Evolutionary conservation across 2,797 vertebrate genomes (phyloP), one percentile per base, ranked within the genome.

Genomic region (Notoglanidium macrostoma): DNA sequence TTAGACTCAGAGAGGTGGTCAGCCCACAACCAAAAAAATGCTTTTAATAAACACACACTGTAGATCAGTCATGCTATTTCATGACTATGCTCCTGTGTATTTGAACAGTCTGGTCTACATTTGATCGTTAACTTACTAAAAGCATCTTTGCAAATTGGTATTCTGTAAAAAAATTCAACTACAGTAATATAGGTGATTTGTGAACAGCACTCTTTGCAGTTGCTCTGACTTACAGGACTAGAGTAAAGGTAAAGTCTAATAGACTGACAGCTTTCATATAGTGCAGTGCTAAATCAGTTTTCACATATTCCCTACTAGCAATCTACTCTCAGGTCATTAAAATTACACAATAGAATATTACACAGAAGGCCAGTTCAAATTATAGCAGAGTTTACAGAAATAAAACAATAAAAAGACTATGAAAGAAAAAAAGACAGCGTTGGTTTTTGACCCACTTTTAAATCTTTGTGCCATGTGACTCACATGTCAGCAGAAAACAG

Each of bases 221-320:
- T 85, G 44, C 29, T 35, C 32, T 19, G 1, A 12, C 6, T 51
- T 55, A 7, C 40, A n/a, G 29, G 76, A 55, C 59, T 68, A 14
- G 61, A 63, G 5, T 79, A 86, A 79, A 86, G 74, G 85, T 86
- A 68, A 57, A 26, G 29, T 35, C 17, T 78, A 26, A n/a, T 59
- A 55, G 76, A 63, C 57, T 54, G 15, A 77, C 59, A 17, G 57
- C 19, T 15, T 10, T 49, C 49, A 49, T 49, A 49, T 49, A 49
- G 49, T 86, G 32, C 17, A 17, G 32, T 40, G 29, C 85, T 40
- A 10, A 0, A 57, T 40, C 40, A 67, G 40, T 46, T 9, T 68
- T 77, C 0, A 35, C 84, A 78, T 14, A 46, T 55, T 59, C 44
- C 76, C 61, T 44, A 49, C 57, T 23, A 6, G 6, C 57, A n/a